Base-by-base conservation (phyloP, 2,113 vertebrate genomes). In the Neodontobutis hainanensis region DNA sequence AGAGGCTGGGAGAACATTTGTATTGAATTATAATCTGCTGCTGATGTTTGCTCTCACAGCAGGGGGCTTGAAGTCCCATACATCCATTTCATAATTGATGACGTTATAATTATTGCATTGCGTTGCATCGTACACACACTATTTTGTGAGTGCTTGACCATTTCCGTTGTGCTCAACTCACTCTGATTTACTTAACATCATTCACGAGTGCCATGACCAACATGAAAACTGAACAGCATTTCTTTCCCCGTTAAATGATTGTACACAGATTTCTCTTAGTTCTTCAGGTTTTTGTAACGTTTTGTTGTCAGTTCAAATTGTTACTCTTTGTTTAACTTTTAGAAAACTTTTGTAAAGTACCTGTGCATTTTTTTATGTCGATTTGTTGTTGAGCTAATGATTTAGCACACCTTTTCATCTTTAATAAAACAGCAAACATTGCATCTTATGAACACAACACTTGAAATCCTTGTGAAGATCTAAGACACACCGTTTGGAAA, bases 31-130 rank as follows among this genome's bases (percentile, higher is more conserved):
- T 70, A 66, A 75, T 67, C 43, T 36, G 38, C 49, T 11, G 34
- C 64, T 57, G 72, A 49, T 70, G 45, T 75, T 79, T 80, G 67
- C 52, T 53, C 50, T 34, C 56, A 58, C 38, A 64, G 59, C 53
- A 61, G 32, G 67, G 47, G 60, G 56, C 36, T 3, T n/a, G 11
- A 77, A 62, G 52, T 52, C 42, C 77, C 68, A 70, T 81, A 76
- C 49, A 68, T 71, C 47, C 35, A 15, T 68, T 85, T 61, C 61
- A 87, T 87, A 66, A 85, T 87, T 82, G 49, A 89, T 65, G 47
- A 49, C 34, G 52, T 55, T 72, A 78, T 87, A 50, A 80, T 82
- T 85, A 77, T 59, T 85, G 47, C 77, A 88, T 75, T 9, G 12
- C n/a, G 12, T 58, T 78, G 65, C 65, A 68, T 82, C 52, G 49